Conservation (phyloP, 2,797 vertebrate species). For the Bradypodion ventrale region DNA sequence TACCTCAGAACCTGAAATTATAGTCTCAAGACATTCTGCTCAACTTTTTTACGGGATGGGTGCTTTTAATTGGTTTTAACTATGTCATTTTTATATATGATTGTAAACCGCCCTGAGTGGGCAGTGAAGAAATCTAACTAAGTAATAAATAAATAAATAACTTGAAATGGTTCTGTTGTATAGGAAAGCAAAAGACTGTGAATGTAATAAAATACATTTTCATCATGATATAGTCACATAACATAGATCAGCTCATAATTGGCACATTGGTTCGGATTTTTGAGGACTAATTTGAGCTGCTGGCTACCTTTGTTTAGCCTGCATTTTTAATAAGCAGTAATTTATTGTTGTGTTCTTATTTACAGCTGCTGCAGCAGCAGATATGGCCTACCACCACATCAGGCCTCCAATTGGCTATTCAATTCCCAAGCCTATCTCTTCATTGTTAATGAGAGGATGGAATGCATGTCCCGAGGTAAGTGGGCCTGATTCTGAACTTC, state of each 20-base stretch:
- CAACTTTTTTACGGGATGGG: no score
- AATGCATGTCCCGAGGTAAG: constrained; percentile 91
- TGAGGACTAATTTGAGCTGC: neutral
- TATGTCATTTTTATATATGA: no score
- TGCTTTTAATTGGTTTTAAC: no score
- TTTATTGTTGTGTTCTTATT: neutral
- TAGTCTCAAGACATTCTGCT: neutral
- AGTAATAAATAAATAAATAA: no score
- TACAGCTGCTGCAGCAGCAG: constrained; percentile 89
- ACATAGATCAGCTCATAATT: neutral
- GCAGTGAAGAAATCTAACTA: no score
- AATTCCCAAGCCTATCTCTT: constrained; percentile 85
- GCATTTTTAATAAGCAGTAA: neutral
- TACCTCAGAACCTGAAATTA: neutral
- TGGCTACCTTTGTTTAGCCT: neutral
- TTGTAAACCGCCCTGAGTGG: no score
- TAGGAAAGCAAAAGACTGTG: neutral
- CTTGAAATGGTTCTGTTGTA: neutral
- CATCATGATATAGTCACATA: neutral
- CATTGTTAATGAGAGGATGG: constrained; percentile 91
- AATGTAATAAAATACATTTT: neutral
- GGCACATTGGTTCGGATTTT: neutral
- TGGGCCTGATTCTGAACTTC: fast-evolving
- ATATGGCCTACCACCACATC: constrained; percentile 96
- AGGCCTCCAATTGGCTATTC: constrained; percentile 93